Evolutionary conservation across 2,797 vertebrate species (phyloP).

Genomic region (Picus viridis): DNA sequence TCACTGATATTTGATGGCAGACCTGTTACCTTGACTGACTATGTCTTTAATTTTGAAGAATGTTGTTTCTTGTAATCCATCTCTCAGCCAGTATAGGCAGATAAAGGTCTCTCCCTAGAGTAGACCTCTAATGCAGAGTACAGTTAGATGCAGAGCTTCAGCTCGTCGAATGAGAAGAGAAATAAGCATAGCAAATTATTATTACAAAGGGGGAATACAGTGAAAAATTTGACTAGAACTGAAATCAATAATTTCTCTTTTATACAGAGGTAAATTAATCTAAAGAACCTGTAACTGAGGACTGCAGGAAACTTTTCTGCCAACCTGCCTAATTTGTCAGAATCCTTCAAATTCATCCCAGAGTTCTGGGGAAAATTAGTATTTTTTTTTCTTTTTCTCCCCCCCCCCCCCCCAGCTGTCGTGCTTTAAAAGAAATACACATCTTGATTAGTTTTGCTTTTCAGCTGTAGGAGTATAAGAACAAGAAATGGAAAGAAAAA

Average conservation of each 20-base stretch:
- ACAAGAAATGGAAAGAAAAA: background rate
- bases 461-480: background rate
- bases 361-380: background rate
- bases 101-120: background rate
- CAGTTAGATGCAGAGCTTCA: background rate
- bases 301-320: background rate
- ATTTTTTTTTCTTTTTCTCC: background rate
- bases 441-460: background rate
- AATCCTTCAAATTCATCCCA: background rate
- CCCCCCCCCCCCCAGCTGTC: background rate
- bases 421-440: background rate
- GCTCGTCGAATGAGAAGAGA: background rate
- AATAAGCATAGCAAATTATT: too few species aligned
- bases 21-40: background rate
- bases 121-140: background rate
- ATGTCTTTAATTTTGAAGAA: background rate
- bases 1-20: background rate
- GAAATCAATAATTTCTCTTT: background rate
- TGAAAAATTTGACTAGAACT: background rate
- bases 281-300: background rate
- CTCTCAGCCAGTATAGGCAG: background rate
- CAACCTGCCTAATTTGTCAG: background rate
- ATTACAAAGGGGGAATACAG: too few species aligned
- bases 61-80: background rate
- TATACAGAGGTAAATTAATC: background rate